Evolutionary conservation across 2,888 invertebrate species (phyloP).

Genomic region (Drosophila mayaguana): DNA sequence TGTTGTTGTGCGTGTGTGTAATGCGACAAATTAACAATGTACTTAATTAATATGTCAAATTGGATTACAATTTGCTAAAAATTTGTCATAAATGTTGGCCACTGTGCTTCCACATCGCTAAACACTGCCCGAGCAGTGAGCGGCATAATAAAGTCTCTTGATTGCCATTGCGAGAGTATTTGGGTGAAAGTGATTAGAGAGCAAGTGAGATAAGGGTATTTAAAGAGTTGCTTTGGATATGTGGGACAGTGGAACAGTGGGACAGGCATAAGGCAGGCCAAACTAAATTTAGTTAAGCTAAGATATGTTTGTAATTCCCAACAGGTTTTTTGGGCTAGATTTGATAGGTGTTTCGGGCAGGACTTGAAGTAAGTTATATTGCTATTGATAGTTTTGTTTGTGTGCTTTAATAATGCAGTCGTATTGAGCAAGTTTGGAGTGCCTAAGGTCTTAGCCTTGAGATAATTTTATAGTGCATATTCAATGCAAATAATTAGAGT

Average conservation of each 20-base stretch:
- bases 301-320: background rate
- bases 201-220: background rate
- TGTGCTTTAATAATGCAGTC: background rate
- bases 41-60: constrained; percentile 77
- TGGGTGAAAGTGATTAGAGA: background rate
- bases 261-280: too few species aligned
- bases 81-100: constrained; percentile 70
- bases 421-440: background rate
- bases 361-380: background rate
- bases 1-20: constrained; percentile 57
- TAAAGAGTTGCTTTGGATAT: background rate
- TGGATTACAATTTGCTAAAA: constrained; percentile 77
- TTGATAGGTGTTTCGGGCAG: background rate
- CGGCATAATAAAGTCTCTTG: constrained; percentile 1
- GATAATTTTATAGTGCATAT: background rate
- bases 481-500: background rate
- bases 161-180: background rate
- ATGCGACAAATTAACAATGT: constrained; percentile 78
- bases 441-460: background rate
- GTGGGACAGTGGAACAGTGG: background rate
- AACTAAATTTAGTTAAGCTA: background rate
- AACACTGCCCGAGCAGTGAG: constrained; percentile 13
- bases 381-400: background rate
- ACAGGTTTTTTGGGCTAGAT: background rate
- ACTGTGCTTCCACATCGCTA: constrained; percentile 32